Evolutionary conservation across 2,113 vertebrate species (phyloP).

Genomic region (Rhinichthys klamathensis): DNA sequence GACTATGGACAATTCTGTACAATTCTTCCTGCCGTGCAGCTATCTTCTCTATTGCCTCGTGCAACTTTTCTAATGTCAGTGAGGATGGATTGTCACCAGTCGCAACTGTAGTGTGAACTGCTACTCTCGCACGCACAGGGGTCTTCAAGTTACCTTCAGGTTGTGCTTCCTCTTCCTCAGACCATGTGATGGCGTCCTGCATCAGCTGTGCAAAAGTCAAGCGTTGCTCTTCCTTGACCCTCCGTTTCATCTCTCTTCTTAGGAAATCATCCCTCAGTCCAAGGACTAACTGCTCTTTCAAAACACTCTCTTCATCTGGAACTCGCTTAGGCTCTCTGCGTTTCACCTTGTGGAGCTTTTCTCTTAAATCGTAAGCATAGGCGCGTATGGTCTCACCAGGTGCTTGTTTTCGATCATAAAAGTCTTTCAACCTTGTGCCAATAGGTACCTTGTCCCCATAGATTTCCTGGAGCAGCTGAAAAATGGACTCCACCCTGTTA

Average conservation of each 20-base stretch:
- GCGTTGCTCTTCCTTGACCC: neutral
- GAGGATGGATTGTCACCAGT: too few relatives aligned
- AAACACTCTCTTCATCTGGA: constrained; percentile 8
- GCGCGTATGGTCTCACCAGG: neutral
- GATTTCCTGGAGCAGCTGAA: neutral
- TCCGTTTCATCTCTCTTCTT: constrained; percentile 5
- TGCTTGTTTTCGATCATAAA: neutral
- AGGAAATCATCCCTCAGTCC: constrained; percentile 3
- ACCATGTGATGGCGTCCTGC: too few relatives aligned
- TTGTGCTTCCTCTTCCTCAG: too few relatives aligned
- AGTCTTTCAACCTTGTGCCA: neutral
- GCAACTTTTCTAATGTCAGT: too few relatives aligned
- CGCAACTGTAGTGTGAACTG: too few relatives aligned
- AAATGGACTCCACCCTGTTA: neutral
- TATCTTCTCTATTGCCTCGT: too few relatives aligned
- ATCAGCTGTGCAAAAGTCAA: constrained; percentile 8
- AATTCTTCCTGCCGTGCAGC: too few relatives aligned
- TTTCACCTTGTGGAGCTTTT: neutral
- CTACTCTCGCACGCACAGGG: too few relatives aligned
- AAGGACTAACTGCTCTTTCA: constrained; percentile 20
- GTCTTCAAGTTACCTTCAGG: too few relatives aligned
- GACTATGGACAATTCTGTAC: neutral
- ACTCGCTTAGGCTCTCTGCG: neutral
- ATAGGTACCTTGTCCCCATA: neutral
- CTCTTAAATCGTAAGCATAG: neutral